Base-by-base conservation (phyloP, 2,888 invertebrate species). In the Cerastis rubricosa region DNA sequence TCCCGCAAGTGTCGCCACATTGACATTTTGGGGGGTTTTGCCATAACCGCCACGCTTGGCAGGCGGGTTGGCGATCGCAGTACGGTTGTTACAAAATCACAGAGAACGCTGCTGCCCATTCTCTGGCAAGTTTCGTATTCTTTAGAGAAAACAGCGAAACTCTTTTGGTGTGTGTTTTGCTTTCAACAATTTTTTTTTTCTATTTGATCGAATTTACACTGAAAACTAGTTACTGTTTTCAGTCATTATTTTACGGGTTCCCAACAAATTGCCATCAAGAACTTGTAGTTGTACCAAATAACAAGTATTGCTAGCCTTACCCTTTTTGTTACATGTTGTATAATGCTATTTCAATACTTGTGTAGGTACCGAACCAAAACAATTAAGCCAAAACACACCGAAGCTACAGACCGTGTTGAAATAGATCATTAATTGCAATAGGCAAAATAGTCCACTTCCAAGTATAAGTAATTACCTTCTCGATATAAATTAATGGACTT, bases 401-500 rank as follows among this genome's bases (percentile, higher is more conserved):
- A 51, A 25, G 8, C 47, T 59, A 63, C 43, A n/a, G 19, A 35
- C 19, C 43, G 51, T 45, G 11, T 29, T 25, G 25, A 45, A 40
- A 66, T 25, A 47, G 25, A 77, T 35, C n/a, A 76, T 68, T 11
- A 47, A 67, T n/a, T 70, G 35, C 22, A 40, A 70, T 40, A 45
- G 25, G 17, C 70, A 77, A 71, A 71, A 64, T 80, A 80, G n/a
- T n/a, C n/a, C 45, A 12, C 8, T 63, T 77, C 45, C 19, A 78
- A 80, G 54, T 63, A 14, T 14, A 43, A 80, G 25, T 71, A 29
- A 59, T 73, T 49, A 72, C 35, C 64, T 72, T 65, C 54, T 65
- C 72, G 43, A 80, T 64, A 22, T 51, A 25, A 78, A 47, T 80
- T 35, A 80, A 57, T 12, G 14, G 47, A 6, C 61, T 35, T 43